Conservation (phyloP, 2,113 vertebrate genomes). For the Penelope pileata region DNA sequence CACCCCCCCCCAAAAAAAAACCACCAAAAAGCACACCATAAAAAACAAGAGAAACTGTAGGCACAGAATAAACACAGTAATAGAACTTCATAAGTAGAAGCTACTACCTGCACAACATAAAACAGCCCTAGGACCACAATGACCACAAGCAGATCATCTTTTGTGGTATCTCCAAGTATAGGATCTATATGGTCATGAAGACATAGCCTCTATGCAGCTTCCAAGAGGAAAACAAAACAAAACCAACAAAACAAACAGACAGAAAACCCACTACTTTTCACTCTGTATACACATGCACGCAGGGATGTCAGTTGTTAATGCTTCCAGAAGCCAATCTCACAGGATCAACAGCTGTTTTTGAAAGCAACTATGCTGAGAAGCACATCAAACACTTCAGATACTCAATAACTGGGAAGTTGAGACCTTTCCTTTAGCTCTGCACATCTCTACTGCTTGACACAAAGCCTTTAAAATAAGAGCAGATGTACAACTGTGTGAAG, state of each 20-base stretch:
- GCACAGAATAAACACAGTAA: not conserved
- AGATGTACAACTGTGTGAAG: not conserved
- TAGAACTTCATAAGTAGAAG: not conserved
- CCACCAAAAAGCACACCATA: too few relatives aligned
- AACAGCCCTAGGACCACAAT: not conserved
- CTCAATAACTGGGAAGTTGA: not conserved
- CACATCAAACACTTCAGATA: not conserved
- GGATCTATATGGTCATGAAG: not conserved
- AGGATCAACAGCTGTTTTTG: not conserved
- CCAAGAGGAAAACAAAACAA: not conserved
- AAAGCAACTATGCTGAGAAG: not conserved
- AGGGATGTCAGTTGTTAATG: not conserved
- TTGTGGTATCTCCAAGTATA: fast-evolving
- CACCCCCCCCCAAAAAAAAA: not conserved
- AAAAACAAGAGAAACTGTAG: not conserved
- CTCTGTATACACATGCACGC: not conserved
- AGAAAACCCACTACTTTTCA: not conserved
- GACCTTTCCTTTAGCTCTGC: not conserved
- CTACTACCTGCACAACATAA: not conserved
- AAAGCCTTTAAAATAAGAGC: not conserved
- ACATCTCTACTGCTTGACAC: not conserved
- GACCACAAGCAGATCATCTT: not conserved
- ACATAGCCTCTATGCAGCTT: not conserved
- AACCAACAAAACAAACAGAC: too few relatives aligned
- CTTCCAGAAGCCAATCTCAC: not conserved